phyloP scores from a whole-genome alignment of 2,888 invertebrate genomes.

The Nemoura dubitans region DNA sequence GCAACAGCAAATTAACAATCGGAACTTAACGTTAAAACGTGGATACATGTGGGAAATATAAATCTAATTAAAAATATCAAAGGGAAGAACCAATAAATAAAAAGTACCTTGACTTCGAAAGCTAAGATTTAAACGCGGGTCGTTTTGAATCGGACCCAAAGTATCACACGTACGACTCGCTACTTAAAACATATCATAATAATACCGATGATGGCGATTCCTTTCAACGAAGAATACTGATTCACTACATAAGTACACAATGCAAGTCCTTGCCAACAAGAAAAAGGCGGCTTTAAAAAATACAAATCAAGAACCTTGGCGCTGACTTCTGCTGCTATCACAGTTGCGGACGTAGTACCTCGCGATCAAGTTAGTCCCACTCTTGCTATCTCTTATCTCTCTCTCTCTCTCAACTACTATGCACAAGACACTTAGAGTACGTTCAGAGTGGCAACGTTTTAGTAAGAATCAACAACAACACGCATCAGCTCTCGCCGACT shows the following conservation, averaged over 20 bases:
- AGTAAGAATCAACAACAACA: neutral
- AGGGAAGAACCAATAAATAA: neutral
- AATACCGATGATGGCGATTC: neutral
- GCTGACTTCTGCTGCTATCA: neutral
- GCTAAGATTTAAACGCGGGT: neutral
- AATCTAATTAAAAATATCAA: neutral
- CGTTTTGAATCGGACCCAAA: no score
- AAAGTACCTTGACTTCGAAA: neutral
- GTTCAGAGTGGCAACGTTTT: neutral
- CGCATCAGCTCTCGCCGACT: neutral
- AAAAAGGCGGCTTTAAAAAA: neutral
- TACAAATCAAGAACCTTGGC: neutral
- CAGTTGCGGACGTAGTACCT: neutral
- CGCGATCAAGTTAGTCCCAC: no score
- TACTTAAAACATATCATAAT: neutral
- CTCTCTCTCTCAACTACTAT: neutral
- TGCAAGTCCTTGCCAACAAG: neutral
- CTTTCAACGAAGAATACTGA: neutral
- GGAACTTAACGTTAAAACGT: neutral
- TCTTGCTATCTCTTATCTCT: neutral
- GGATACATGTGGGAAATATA: neutral
- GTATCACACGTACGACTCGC: neutral
- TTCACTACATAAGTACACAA: neutral
- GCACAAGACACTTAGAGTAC: conserved; percentile 4
- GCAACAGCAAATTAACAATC: neutral